These are phyloP conservation scores for Hoplias malabaricus DNA, from an alignment of 2,113 vertebrate species.

Conservation along the genomic window DNA sequence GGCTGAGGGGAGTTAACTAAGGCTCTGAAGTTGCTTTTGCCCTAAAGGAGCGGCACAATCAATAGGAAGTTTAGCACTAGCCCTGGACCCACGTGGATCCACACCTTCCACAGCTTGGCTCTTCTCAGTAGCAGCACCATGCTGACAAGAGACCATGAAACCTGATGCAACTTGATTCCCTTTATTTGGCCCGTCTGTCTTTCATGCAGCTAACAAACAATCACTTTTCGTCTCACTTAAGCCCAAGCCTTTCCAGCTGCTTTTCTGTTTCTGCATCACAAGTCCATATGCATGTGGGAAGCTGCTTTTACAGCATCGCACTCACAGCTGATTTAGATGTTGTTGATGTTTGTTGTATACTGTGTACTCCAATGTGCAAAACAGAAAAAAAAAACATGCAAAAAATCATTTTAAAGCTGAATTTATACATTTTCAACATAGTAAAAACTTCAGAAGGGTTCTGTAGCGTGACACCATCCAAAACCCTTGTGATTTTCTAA, in stretches of 20 bases:
- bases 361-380: neutral
- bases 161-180: conserved; percentile 70
- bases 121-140: conserved; percentile 57
- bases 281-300: conserved; percentile 9
- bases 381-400: neutral
- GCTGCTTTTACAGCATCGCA: neutral
- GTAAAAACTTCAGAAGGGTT: too few relatives aligned
- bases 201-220: conserved; percentile 50
- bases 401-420: neutral
- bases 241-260: conserved; percentile 49
- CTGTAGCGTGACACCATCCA: too few relatives aligned
- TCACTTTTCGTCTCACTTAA: conserved; percentile 50
- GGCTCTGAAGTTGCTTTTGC: conserved; percentile 73
- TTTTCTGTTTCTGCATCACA: conserved; percentile 34
- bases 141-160: conserved; percentile 69
- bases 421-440: too few relatives aligned
- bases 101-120: conserved; percentile 57
- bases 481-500: too few relatives aligned
- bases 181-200: conserved; percentile 53
- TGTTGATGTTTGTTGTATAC: neutral
- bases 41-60: conserved; percentile 75
- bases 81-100: conserved; percentile 58
- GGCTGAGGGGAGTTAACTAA: conserved; percentile 68
- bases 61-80: conserved; percentile 66
- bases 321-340: neutral